Percentiles rank a stretch among this genome's conserved stretches.
Conservation (phyloP, 2,797 vertebrate species). For the Carcharodon carcharias region DNA sequence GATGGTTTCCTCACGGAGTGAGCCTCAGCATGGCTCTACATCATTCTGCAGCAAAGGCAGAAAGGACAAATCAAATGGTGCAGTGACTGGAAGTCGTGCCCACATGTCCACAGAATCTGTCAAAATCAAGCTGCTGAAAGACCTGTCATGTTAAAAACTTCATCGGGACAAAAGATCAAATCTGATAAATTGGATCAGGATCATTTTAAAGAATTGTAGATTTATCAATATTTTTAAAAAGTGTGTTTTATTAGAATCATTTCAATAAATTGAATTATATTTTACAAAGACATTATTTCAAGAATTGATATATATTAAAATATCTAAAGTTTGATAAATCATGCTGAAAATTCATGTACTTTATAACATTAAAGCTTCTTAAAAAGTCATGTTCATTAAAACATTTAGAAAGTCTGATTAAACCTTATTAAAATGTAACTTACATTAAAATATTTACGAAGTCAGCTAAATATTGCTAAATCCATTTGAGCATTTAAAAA, state of each 20-base stretch:
- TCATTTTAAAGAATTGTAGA: background rate
- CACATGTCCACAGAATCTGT: background rate
- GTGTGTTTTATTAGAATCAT: background rate
- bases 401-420: background rate
- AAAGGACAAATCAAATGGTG: background rate
- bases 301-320: background rate
- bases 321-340: background rate
- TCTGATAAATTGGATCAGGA: background rate
- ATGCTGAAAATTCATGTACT: background rate
- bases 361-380: background rate
- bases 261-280: background rate
- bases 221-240: background rate
- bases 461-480: no score
- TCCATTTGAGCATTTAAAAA: no score
- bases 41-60: background rate
- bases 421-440: background rate
- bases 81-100: no score
- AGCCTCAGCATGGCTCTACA: no score
- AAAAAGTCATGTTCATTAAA: background rate
- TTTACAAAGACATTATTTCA: background rate
- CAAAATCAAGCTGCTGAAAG: background rate
- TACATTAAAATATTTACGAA: background rate
- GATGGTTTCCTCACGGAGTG: background rate
- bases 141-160: background rate
- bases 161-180: background rate